Conservation (phyloP, 2,888 invertebrate species). For the Theretra japonica region DNA sequence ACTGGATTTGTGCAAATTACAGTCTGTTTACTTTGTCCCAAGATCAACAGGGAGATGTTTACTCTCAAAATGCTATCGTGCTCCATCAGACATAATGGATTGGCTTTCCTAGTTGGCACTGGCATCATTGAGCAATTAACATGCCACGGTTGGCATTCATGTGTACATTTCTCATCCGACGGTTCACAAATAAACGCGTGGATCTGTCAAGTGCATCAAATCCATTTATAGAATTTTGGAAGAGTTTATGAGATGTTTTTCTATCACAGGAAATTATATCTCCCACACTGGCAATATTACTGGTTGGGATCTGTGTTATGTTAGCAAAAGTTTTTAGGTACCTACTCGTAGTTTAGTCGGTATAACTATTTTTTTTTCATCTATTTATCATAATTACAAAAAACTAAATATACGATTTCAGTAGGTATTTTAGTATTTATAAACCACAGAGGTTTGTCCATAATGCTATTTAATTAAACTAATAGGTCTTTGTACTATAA, state of each 20-base stretch:
- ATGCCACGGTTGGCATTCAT: neutral
- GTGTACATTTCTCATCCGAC: neutral
- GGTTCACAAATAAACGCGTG: neutral
- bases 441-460: too few species aligned
- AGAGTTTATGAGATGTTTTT: neutral
- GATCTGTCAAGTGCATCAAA: neutral
- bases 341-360: too few species aligned
- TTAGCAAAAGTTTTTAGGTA: too few species aligned
- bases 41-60: neutral
- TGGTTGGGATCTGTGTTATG: too few species aligned
- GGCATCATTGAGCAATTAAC: neutral
- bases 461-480: too few species aligned
- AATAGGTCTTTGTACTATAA: too few species aligned
- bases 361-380: too few species aligned
- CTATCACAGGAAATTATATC: neutral
- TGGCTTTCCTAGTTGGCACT: constrained; percentile 12
- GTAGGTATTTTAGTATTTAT: too few species aligned
- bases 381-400: too few species aligned
- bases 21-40: too few species aligned
- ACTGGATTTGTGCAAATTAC: neutral
- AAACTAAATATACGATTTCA: too few species aligned
- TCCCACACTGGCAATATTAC: too few species aligned
- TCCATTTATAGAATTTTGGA: constrained; percentile 12
- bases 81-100: neutral
- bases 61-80: neutral